phyloP scores from a whole-genome alignment of 1,140 invertebrate species.

The Apis dorsata region DNA sequence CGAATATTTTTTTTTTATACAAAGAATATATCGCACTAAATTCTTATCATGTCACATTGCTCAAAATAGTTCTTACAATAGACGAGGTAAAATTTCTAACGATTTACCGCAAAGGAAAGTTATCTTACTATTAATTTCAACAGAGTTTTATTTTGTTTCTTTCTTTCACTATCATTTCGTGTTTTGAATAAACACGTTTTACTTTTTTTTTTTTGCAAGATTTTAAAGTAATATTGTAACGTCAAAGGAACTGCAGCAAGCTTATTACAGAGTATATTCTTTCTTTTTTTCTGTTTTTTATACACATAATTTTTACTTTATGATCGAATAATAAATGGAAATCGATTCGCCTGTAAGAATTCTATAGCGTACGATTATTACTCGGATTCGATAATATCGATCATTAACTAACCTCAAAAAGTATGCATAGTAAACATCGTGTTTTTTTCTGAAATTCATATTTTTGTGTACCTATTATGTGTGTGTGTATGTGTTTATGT shows the following conservation, averaged over 20 bases:
- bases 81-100: slow-evolving; percentile 14
- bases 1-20: slow-evolving; percentile 25
- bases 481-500: slow-evolving; percentile 26
- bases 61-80: neutral
- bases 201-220: slow-evolving; percentile 18
- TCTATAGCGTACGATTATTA: neutral
- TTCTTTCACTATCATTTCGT: neutral
- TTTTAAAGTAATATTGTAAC: slow-evolving; percentile 62
- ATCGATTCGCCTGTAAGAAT: neutral
- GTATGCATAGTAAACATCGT: neutral
- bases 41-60: neutral
- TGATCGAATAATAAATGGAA: slow-evolving; percentile 14
- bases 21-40: slow-evolving; percentile 14
- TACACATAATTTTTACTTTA: neutral
- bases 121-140: slow-evolving; percentile 4
- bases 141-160: neutral
- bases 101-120: neutral
- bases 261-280: slow-evolving; percentile 52
- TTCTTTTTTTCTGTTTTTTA: neutral
- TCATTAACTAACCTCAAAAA: neutral
- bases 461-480: neutral
- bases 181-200: neutral
- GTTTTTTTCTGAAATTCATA: slow-evolving; percentile 18
- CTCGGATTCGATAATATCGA: neutral
- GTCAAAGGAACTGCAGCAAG: slow-evolving; percentile 54